These are phyloP conservation scores for Meleagris gallopavo DNA, from an alignment of 2,113 vertebrate species.

Conservation along the genomic window DNA sequence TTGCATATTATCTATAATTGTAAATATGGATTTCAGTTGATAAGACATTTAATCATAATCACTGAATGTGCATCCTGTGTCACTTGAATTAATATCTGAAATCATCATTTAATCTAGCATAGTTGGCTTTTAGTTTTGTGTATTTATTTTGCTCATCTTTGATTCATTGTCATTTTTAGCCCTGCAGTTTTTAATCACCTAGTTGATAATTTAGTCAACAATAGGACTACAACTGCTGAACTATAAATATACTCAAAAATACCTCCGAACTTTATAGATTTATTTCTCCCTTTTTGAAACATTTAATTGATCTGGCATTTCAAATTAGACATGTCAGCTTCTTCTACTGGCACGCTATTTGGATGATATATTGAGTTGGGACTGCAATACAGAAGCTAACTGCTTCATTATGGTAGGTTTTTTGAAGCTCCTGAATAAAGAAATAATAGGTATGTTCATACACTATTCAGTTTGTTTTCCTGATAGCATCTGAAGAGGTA, in stretches of 20 bases:
- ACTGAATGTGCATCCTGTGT: not conserved
- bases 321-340: not conserved
- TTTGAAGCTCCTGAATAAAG: not conserved
- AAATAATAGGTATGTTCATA: not conserved
- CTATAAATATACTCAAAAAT: not conserved
- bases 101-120: not conserved
- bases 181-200: not conserved
- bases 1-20: not conserved
- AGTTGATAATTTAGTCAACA: conserved; percentile 6
- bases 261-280: not conserved
- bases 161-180: not conserved
- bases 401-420: not conserved
- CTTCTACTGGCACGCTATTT: not conserved
- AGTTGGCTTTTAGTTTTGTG: not conserved
- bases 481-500: not conserved
- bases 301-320: conserved; percentile 19
- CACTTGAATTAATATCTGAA: not conserved
- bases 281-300: conserved; percentile 23
- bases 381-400: not conserved
- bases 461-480: not conserved
- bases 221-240: not conserved
- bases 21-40: conserved; percentile 5
- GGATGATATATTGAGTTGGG: not conserved
- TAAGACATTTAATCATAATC: conserved; percentile 3
- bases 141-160: conserved; percentile 17